Evolutionary conservation across 2,113 vertebrate species (phyloP).

Genomic region (Phrynosoma blainvillii): DNA sequence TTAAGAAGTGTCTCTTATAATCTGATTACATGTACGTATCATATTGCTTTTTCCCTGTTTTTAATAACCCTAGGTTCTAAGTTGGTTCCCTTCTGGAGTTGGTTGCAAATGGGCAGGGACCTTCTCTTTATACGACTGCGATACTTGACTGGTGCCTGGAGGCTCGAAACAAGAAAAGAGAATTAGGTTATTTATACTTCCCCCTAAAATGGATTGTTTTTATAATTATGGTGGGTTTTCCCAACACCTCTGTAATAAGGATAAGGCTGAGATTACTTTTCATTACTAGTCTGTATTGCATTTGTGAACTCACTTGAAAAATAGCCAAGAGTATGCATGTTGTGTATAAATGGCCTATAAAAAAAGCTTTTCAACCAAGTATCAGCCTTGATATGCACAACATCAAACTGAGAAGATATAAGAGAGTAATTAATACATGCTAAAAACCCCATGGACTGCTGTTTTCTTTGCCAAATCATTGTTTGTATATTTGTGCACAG

Average conservation of each 20-base stretch:
- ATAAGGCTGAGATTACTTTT: conserved; percentile 68
- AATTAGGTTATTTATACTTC: conserved; percentile 78
- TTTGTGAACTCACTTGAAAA: conserved; percentile 59
- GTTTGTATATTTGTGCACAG: not conserved
- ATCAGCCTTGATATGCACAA: conserved; percentile 1
- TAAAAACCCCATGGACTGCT: conserved; percentile 10
- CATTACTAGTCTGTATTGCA: conserved; percentile 49
- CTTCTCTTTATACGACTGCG: conserved; percentile 94
- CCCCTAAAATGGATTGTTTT: conserved; percentile 56
- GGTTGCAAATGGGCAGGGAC: conserved; percentile 97
- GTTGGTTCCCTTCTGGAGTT: conserved; percentile 98
- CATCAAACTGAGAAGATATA: conserved; percentile 14
- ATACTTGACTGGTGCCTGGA: conserved; percentile 96
- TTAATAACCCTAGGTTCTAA: conserved; percentile 87
- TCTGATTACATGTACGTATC: not conserved
- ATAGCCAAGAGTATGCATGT: conserved; percentile 33
- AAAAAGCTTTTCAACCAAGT: conserved; percentile 33
- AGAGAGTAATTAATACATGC: conserved; percentile 23
- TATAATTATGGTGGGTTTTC: conserved; percentile 55
- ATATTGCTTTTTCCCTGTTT: conserved; percentile 44
- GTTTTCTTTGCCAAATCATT: not conserved
- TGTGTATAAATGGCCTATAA: conserved; percentile 30
- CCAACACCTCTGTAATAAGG: conserved; percentile 69
- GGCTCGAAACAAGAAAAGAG: conserved; percentile 81
- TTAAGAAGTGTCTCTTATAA: no score